Evolutionary conservation across 2,888 invertebrate genomes (phyloP), one percentile per base, ranked within the genome.

Genomic region (Stenichneumon culpator): DNA sequence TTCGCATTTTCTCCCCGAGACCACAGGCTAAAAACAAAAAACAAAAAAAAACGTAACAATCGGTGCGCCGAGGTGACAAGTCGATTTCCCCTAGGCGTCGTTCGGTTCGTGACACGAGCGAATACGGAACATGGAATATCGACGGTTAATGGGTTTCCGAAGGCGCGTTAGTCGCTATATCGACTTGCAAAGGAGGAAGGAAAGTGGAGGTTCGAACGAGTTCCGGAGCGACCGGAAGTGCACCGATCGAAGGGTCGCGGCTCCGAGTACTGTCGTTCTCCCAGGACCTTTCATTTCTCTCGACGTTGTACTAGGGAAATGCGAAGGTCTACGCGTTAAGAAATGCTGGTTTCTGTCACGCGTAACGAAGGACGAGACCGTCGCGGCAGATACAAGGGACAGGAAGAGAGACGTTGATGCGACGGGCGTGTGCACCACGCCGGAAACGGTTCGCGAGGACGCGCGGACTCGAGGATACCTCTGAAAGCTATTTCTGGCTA

Each of bases 401-500:
- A 44, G 44, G 44, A 14, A 14, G 63, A 16, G 28, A 67, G 67
- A 67, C 36, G 75, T 22, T 54, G 47, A 19, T 32, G 60, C 3
- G 9, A 19, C 14, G 19, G 63, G 22, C 11, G 44, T 54, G 54
- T 14, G 54, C 54, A 47, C 28, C 28, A 16, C 47, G 44, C 68
- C 54, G 69, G 73, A 78, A 84, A 81, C 78, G 81, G 78, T 78
- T 78, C 11, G 81, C 69, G 57, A 54, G 39, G 36, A 25, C 68
- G 32, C 52, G 63, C 74, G 69, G 50, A 52, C 32, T 19, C 44
- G 78, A 52, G 57, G 57, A 57, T 57, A 73, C 73, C 63, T 73
- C 78, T 77, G 73, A 74, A 74, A 81, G 81, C 84, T 78, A 81
- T 84, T 84, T 84, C 84, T 84, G 81, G 81, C 86, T 79, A 84